Evolutionary conservation across 2,113 vertebrate genomes (phyloP).

Genomic region (Rattus norvegicus): DNA sequence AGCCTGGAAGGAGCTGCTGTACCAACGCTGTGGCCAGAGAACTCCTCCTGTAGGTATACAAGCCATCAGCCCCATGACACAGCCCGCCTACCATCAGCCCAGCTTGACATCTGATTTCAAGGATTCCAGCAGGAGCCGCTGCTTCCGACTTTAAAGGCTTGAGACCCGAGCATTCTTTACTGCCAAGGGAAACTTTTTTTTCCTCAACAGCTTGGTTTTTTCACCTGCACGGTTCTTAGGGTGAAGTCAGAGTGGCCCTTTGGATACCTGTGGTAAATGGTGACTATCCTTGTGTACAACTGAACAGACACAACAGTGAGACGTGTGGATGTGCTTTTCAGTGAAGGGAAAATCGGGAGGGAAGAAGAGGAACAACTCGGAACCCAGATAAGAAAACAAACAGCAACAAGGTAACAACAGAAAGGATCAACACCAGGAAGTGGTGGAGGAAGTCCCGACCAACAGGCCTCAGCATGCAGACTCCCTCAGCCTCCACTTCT

Average conservation of each 20-base stretch:
- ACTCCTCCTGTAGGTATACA: conserved; percentile 86
- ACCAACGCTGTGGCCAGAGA: conserved; percentile 84
- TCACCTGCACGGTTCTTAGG: conserved; percentile 71
- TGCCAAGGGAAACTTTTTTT: conserved; percentile 7
- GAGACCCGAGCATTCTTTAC: conserved; percentile 70
- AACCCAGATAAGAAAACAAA: conserved; percentile 71
- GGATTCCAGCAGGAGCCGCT: conserved; percentile 80
- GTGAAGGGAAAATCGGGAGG: conserved; percentile 62
- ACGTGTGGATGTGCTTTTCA: conserved; percentile 65
- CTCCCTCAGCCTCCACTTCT: conserved; percentile 20
- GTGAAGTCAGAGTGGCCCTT: conserved; percentile 72
- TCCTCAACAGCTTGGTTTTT: conserved; percentile 56
- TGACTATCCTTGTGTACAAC: conserved; percentile 61
- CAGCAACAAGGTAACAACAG: conserved; percentile 53
- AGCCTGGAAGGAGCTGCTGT: conserved; percentile 84
- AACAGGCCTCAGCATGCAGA: neutral
- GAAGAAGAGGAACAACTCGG: conserved; percentile 65
- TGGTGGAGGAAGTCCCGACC: conserved; percentile 50
- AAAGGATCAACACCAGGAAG: conserved; percentile 65
- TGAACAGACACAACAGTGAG: conserved; percentile 69
- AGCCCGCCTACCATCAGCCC: conserved; percentile 85
- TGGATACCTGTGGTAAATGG: conserved; percentile 57
- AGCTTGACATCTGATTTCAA: conserved; percentile 79
- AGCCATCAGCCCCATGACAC: conserved; percentile 86
- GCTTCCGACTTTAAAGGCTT: conserved; percentile 79